A percentile compares a stretch with the other conserved stretches of the same genome.
Conservation (phyloP, 2,888 invertebrate genomes). For the Rhamphomyia laevipes region DNA sequence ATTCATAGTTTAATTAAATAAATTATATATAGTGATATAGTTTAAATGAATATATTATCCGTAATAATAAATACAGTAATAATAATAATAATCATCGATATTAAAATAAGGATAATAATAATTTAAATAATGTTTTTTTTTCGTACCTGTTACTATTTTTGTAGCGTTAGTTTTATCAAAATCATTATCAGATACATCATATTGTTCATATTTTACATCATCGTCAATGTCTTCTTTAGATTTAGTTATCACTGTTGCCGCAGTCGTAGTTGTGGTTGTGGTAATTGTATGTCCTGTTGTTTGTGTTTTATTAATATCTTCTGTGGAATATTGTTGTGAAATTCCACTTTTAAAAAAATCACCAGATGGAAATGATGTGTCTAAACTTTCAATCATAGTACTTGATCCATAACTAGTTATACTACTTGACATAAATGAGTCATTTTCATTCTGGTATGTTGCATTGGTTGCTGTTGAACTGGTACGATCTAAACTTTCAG, state of each 20-base stretch:
- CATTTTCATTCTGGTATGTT: conserved; percentile 72
- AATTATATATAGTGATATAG: too few species aligned
- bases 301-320: too few species aligned
- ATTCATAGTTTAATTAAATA: too few species aligned
- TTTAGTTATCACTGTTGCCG: not conserved
- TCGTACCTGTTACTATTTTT: conserved; percentile 13
- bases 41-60: too few species aligned
- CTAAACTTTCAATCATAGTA: conserved; percentile 69
- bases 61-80: too few species aligned
- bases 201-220: conserved; percentile 8
- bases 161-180: conserved; percentile 8
- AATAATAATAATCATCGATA: too few species aligned
- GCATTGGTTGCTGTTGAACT: conserved; percentile 74
- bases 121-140: not conserved
- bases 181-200: conserved; percentile 13
- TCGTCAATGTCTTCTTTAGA: conserved; percentile 3
- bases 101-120: too few species aligned
- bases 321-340: too few species aligned
- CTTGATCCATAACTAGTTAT: conserved; percentile 74
- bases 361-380: conserved; percentile 22
- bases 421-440: conserved; percentile 77
- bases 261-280: too few species aligned
- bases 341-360: conserved; percentile 10
- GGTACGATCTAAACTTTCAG: conserved; percentile 61
- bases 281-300: too few species aligned